These are phyloP conservation scores for Alligator sinensis DNA, from an alignment of 2,113 vertebrate species.

Conservation along the genomic window DNA sequence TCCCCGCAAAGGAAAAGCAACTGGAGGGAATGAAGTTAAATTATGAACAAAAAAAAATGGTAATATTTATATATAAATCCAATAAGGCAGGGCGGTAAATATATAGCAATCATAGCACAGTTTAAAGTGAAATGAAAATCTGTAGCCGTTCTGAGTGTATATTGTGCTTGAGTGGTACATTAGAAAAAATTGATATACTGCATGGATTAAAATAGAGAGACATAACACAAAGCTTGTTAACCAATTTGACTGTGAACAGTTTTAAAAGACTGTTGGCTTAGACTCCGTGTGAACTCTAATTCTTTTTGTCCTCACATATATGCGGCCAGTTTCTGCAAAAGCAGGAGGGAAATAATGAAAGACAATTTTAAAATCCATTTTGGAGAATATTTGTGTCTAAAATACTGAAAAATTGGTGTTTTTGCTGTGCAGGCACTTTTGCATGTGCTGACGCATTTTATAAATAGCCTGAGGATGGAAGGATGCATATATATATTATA, in stretches of 20 bases:
- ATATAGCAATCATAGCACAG: background rate
- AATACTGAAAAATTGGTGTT: background rate
- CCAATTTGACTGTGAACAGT: background rate
- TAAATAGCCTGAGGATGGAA: background rate
- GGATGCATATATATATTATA: background rate
- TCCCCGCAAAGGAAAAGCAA: background rate
- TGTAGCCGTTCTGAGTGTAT: background rate
- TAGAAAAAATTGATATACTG: background rate
- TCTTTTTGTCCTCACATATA: background rate
- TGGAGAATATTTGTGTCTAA: background rate
- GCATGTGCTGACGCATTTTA: background rate
- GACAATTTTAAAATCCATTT: background rate
- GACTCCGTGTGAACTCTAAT: background rate
- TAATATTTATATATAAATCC: slow-evolving; percentile 19
- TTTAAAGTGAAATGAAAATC: slow-evolving; percentile 38
- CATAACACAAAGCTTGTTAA: background rate
- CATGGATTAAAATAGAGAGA: background rate
- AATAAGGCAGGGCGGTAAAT: background rate
- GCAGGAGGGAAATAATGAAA: background rate
- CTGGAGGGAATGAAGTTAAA: background rate
- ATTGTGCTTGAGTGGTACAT: background rate
- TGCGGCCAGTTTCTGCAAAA: background rate
- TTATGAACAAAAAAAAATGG: background rate
- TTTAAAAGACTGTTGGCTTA: background rate
- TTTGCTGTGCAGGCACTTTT: background rate